Evolutionary conservation across 2,888 invertebrate genomes (phyloP), one percentile per base, ranked within the genome.

Genomic region (Oxyscelio sp.): DNA sequence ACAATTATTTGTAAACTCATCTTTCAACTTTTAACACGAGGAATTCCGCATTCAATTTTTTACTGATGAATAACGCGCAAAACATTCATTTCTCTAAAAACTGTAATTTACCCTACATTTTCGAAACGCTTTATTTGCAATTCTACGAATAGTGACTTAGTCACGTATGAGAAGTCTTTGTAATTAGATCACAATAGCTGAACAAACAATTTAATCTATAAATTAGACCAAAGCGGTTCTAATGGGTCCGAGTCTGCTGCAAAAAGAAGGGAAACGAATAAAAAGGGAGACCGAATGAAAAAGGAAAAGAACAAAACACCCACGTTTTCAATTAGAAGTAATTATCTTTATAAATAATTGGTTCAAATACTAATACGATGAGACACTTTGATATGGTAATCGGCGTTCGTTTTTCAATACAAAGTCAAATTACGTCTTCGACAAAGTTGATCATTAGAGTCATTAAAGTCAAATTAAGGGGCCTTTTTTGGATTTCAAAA

Each of bases 181-280:
- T 71, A 79, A 79, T 79, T 79, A 79, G 79, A 80, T 80, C 79
- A 80, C 71, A 73, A 73, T 71, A 80, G 71, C 71, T 80, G 79
- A 71, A 80, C 71, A 80, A 80, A 80, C 79, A 80, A 73, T 73
- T 80, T 73, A 71, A 80, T 80, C 79, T 65, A 58, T 58, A 63
- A 75, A 65, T 75, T 65, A 65, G 75, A 65, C 22, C 58, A 22
- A 17, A 65, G 34, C 17, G 24, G 15, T 38, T 45, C 21, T 19
- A 38, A 31, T 17, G 22, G 70, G 38, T 15, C 58, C 48, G 27
- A 38, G 43, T 17, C 22, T 15, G 24, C 8, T 15, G 45, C 17
- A 40, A 66, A 15, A 17, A 66, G n/a, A n/a, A n/a, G n/a, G n/a
- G n/a, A n/a, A n/a, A n/a, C n/a, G n/a, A n/a, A n/a, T n/a, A n/a